A percentile compares a stretch with the other conserved stretches of the same genome.
These are phyloP conservation scores for Poecilia picta DNA, from an alignment of 2,797 vertebrate species.

Conservation along the genomic window DNA sequence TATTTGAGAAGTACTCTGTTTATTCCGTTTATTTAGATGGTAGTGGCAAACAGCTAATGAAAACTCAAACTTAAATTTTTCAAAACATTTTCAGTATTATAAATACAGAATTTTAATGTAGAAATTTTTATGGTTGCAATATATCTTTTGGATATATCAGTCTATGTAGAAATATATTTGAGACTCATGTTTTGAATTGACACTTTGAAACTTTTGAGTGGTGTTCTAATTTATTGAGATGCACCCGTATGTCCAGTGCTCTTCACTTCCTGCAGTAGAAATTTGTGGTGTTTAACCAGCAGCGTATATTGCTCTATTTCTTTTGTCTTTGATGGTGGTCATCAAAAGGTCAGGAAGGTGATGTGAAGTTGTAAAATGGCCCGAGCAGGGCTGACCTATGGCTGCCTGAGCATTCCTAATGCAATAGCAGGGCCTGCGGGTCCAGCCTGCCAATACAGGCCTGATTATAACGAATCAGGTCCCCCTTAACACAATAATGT, in stretches of 20 bases:
- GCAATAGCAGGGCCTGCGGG: conserved; percentile 89
- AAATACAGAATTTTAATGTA: not conserved
- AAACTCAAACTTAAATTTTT: not conserved
- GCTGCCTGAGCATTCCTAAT: conserved; percentile 93
- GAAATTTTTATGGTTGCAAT: not conserved
- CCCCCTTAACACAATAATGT: conserved; percentile 96
- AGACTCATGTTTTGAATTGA: not conserved
- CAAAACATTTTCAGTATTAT: not conserved
- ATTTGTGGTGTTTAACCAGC: conserved; percentile 39
- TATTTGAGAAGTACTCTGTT: not conserved
- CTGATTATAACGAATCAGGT: conserved; percentile 99
- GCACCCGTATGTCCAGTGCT: not conserved
- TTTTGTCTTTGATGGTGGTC: conserved; percentile 79
- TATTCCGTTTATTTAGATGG: not conserved
- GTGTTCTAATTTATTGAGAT: not conserved
- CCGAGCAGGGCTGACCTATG: conserved; percentile 83
- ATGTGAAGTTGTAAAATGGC: conserved; percentile 94
- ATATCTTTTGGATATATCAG: not conserved
- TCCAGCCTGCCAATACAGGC: conserved; percentile 93
- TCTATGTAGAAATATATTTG: not conserved
- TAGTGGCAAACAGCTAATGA: not conserved
- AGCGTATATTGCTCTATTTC: conserved; percentile 58
- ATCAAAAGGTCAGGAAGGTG: conserved; percentile 89
- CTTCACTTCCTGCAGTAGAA: conserved; percentile 18
- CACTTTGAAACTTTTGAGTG: not conserved